Conservation (phyloP, 1,140 invertebrate genomes). For the Sesamia nonagrioides region DNA sequence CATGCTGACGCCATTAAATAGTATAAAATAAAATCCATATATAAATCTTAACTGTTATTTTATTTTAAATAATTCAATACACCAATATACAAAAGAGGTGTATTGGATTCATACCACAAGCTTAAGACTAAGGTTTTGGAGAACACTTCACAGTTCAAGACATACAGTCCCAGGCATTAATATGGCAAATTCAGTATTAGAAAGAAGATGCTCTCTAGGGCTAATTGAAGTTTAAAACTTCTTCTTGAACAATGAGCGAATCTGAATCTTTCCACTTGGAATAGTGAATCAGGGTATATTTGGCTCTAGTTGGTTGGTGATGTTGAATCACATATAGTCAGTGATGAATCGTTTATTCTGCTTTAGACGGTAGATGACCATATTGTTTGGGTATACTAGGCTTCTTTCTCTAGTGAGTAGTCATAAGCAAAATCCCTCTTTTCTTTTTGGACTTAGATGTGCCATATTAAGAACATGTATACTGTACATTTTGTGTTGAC, state of each 20-base stretch:
- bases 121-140: conserved; percentile 32
- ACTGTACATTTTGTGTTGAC: neutral
- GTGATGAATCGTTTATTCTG: too few species aligned
- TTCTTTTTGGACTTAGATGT: neutral
- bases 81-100: conserved; percentile 17
- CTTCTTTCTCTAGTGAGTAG: neutral
- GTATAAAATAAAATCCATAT: neutral
- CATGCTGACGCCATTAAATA: too few species aligned
- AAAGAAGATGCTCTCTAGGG: too few species aligned
- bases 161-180: neutral
- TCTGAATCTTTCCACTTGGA: too few species aligned
- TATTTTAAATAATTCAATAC: conserved; percentile 22
- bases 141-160: conserved; percentile 29
- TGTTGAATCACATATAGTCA: too few species aligned
- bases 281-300: too few species aligned
- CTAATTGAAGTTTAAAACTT: too few species aligned
- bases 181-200: too few species aligned
- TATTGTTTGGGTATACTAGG: neutral
- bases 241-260: too few species aligned
- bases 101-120: neutral
- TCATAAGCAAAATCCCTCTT: too few species aligned
- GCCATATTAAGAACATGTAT: neutral
- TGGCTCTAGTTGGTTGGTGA: too few species aligned
- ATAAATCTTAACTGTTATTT: conserved; percentile 13
- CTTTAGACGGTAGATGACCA: neutral